Evolutionary conservation across 2,888 invertebrate genomes (phyloP).

Genomic region (Dendrolimus houi): DNA sequence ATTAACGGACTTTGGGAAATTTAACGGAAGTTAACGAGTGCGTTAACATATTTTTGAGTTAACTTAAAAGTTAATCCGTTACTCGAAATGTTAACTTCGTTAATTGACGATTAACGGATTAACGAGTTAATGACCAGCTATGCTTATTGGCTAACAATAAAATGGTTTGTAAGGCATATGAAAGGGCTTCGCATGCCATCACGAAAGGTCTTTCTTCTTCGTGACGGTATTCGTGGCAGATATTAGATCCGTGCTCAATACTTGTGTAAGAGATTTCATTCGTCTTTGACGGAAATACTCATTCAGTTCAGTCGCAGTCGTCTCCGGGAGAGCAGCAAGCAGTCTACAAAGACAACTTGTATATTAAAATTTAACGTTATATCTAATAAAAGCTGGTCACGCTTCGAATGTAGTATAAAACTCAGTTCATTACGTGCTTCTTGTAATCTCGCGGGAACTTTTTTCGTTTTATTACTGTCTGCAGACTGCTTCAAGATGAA

Average conservation of each 20-base stretch:
- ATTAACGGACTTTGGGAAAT: too few relatives aligned
- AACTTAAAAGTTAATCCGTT: too few relatives aligned
- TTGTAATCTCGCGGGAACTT: slow-evolving; percentile 12
- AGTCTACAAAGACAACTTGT: background rate
- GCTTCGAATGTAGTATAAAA: background rate
- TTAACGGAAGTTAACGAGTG: too few relatives aligned
- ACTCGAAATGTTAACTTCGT: too few relatives aligned
- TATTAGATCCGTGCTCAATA: slow-evolving; percentile 14
- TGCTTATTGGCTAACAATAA: slow-evolving; percentile 46
- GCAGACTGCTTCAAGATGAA: too few relatives aligned
- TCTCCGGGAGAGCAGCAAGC: slow-evolving; percentile 13
- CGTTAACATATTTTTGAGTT: too few relatives aligned
- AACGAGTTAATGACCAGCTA: too few relatives aligned
- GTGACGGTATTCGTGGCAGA: slow-evolving; percentile 33
- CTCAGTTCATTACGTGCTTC: slow-evolving; percentile 13
- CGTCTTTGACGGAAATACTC: slow-evolving; percentile 3
- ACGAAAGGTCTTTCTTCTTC: slow-evolving; percentile 28
- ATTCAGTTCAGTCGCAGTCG: slow-evolving; percentile 26
- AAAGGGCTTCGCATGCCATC: slow-evolving; percentile 34
- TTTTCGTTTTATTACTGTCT: slow-evolving; percentile 5
- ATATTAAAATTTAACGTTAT: background rate
- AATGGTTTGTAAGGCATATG: slow-evolving; percentile 26
- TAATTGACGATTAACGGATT: too few relatives aligned
- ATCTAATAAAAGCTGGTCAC: slow-evolving; percentile 1
- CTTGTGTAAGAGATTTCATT: slow-evolving; percentile 18